Conservation (phyloP, 2,797 vertebrate species). For the Pantherophis vulpinus region DNA sequence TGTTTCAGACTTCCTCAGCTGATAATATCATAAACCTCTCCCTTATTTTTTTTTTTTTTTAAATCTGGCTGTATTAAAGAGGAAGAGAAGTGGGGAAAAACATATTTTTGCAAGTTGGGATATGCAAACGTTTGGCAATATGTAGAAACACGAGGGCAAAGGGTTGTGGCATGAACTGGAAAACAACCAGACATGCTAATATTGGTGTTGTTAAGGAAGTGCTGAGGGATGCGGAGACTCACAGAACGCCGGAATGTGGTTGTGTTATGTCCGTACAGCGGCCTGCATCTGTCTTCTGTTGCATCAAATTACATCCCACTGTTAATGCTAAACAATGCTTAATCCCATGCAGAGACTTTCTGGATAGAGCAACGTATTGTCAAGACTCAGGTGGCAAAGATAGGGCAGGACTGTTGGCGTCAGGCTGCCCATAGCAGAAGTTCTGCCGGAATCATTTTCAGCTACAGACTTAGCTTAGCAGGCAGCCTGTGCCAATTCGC, state of each 20-base stretch:
- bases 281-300: neutral
- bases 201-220: neutral
- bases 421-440: neutral
- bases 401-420: neutral
- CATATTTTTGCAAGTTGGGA: neutral
- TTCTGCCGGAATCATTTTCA: neutral
- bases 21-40: neutral
- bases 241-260: neutral
- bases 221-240: neutral
- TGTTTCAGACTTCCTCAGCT: neutral
- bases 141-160: neutral
- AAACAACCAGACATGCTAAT: neutral
- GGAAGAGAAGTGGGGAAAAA: neutral
- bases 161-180: neutral
- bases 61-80: neutral
- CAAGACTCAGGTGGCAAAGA: neutral
- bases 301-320: neutral
- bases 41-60: neutral
- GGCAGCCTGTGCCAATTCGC: neutral
- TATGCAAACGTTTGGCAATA: conserved; percentile 4
- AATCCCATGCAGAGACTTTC: neutral
- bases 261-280: neutral
- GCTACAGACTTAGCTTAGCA: neutral
- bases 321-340: neutral
- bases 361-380: neutral